phyloP scores from a whole-genome alignment of 2,888 invertebrate species.

The Rhingia campestris region DNA sequence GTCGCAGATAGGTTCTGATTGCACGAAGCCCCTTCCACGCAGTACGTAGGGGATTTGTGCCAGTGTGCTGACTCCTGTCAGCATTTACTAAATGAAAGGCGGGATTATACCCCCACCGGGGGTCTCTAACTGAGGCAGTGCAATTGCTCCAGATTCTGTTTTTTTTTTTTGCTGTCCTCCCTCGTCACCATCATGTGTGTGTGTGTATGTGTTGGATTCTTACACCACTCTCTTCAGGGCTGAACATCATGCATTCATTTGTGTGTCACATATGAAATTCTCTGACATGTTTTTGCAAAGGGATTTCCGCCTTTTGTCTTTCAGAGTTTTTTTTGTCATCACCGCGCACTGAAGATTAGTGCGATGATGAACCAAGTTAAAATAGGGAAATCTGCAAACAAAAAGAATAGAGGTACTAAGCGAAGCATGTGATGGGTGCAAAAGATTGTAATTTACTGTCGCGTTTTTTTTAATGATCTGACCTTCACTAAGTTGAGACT shows the following conservation, averaged over 20 bases:
- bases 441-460: too few relatives aligned
- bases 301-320: constrained; percentile 71
- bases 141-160: constrained; percentile 70
- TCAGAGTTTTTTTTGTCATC: constrained; percentile 55
- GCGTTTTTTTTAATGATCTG: too few relatives aligned
- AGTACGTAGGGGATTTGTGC: constrained; percentile 70
- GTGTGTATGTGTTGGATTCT: constrained; percentile 20
- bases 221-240: constrained; percentile 62
- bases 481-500: too few relatives aligned
- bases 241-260: constrained; percentile 67
- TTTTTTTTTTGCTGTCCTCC: too few relatives aligned
- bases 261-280: constrained; percentile 66
- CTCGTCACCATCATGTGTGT: constrained; percentile 53
- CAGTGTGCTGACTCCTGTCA: constrained; percentile 73
- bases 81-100: constrained; percentile 74
- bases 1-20: constrained; percentile 68
- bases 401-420: not conserved
- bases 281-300: constrained; percentile 68
- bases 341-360: constrained; percentile 60
- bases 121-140: constrained; percentile 58
- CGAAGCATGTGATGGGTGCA: not conserved
- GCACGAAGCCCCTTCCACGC: constrained; percentile 38
- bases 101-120: constrained; percentile 65
- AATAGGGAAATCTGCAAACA: constrained; percentile 27
- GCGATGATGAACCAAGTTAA: constrained; percentile 58